Evolutionary conservation across 2,113 vertebrate species (phyloP).

Genomic region (Eolophus roseicapilla): DNA sequence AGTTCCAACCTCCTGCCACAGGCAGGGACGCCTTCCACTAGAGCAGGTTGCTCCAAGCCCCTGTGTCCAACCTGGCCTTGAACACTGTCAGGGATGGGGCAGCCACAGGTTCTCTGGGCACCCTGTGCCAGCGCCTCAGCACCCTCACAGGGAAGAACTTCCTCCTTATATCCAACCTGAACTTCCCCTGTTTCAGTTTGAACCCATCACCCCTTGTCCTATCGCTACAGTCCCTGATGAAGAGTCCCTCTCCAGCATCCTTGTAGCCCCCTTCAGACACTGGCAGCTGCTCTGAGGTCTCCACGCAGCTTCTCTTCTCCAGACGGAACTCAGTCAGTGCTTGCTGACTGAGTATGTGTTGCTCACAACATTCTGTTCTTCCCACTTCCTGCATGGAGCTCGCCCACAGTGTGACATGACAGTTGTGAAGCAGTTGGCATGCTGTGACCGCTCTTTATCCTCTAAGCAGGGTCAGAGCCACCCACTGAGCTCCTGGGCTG

Average conservation of each 20-base stretch:
- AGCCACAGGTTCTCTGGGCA: too few species aligned
- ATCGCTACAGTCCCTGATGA: too few species aligned
- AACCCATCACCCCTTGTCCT: too few species aligned
- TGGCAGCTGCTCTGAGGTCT: not conserved
- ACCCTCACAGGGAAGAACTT: too few species aligned
- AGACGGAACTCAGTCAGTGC: not conserved
- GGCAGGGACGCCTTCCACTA: too few species aligned
- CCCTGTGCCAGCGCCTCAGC: too few species aligned
- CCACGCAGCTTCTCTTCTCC: not conserved
- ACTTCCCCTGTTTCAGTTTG: too few species aligned
- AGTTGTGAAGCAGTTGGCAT: fast-evolving
- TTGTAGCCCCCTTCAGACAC: not conserved
- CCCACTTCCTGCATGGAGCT: not conserved
- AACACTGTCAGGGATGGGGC: too few species aligned
- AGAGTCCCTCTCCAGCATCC: not conserved
- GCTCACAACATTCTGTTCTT: not conserved
- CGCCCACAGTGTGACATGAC: fast-evolving
- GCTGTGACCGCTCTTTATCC: fast-evolving
- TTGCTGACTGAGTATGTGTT: not conserved
- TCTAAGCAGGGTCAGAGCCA: not conserved
- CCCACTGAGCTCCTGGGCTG: fast-evolving
- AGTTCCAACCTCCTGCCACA: not conserved
- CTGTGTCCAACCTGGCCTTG: too few species aligned
- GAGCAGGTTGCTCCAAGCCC: too few species aligned
- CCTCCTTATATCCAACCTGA: too few species aligned